phyloP scores from a whole-genome alignment of 1,140 invertebrate species.

The Drusus annulatus region DNA sequence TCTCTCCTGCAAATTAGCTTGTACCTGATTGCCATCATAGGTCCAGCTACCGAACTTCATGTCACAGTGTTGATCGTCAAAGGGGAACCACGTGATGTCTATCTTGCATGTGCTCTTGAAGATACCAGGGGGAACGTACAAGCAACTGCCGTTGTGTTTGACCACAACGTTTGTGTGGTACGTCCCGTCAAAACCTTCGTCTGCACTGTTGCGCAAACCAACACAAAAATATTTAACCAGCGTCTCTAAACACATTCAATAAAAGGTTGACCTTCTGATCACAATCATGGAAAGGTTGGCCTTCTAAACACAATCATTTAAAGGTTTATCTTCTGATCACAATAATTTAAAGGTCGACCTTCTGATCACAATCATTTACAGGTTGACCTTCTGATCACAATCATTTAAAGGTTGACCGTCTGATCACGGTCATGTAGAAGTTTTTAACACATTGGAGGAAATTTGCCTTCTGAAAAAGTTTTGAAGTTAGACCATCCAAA shows the following conservation, averaged over 20 bases:
- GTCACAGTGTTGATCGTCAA: conserved; percentile 97
- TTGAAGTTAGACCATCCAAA: too few species aligned
- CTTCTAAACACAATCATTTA: too few species aligned
- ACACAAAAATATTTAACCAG: conserved; percentile 54
- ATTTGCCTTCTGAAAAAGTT: too few species aligned
- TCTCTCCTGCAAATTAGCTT: conserved; percentile 49
- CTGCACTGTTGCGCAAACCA: conserved; percentile 82
- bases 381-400: too few species aligned
- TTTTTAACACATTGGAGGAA: too few species aligned
- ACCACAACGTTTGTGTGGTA: conserved; percentile 98
- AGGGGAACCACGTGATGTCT: conserved; percentile 99
- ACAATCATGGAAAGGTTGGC: too few species aligned
- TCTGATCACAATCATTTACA: too few species aligned
- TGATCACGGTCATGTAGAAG: too few species aligned
- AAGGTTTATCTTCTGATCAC: too few species aligned
- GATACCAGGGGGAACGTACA: conserved; percentile 97
- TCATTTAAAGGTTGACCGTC: too few species aligned
- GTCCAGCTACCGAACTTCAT: conserved; percentile 98
- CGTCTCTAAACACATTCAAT: conserved; percentile 1
- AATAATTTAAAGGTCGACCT: too few species aligned
- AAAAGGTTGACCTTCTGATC: not conserved
- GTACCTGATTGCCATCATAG: conserved; percentile 93
- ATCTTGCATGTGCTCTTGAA: conserved; percentile 99
- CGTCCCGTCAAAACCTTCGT: conserved; percentile 97
- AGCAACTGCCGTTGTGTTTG: conserved; percentile 93